Conservation (phyloP, 2,113 vertebrate species). For the Edolisoma coerulescens region DNA sequence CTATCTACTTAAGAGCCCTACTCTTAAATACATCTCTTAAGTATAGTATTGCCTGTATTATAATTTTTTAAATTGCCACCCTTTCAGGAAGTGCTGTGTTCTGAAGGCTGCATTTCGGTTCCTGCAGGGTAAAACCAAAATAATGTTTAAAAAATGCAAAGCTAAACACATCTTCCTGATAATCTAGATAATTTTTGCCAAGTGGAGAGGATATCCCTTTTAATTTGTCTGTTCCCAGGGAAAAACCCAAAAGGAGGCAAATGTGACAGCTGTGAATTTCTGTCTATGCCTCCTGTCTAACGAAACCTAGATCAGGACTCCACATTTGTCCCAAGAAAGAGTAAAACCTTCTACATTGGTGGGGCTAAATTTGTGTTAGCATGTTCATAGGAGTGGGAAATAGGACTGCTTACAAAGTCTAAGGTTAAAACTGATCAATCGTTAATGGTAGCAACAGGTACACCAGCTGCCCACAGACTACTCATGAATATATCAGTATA, state of each 20-base stretch:
- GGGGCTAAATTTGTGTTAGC: neutral
- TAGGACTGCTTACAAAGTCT: neutral
- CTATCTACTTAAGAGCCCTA: neutral
- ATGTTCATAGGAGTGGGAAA: neutral
- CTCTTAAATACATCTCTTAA: neutral
- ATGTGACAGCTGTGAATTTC: neutral
- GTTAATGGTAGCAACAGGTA: neutral
- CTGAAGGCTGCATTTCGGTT: constrained; percentile 1
- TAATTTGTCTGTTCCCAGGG: neutral
- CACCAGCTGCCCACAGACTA: neutral
- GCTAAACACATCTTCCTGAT: neutral
- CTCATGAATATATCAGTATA: neutral
- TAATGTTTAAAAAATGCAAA: neutral
- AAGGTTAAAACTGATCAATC: neutral
- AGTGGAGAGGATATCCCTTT: neutral
- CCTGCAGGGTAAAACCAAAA: constrained; percentile 8
- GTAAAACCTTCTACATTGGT: neutral
- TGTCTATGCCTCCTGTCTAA: neutral
- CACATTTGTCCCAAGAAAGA: neutral
- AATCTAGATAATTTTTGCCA: neutral
- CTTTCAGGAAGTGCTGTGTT: neutral
- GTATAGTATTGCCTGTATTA: neutral
- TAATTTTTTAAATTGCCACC: neutral
- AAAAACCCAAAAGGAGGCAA: neutral
- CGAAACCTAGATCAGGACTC: neutral